Base-by-base conservation (phyloP, 2,113 vertebrate species). In the Barnardius zonarius region DNA sequence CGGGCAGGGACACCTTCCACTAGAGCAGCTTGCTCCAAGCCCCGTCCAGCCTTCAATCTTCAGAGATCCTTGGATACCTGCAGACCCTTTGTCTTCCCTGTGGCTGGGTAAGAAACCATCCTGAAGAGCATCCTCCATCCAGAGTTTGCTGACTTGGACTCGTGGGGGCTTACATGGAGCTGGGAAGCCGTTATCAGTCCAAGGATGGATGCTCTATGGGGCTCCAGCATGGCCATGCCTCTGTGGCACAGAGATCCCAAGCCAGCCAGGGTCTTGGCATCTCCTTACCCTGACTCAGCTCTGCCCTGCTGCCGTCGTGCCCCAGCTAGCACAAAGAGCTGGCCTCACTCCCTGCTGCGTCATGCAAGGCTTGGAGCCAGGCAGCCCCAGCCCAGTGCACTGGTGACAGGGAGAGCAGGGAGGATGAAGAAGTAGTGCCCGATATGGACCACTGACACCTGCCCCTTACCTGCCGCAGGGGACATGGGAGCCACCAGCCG, bases 151-250 rank as follows among this genome's bases (percentile, higher is more conserved):
- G 55, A 41, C 51, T 55, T 78, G 70, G 39, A 68, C 28, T 44
- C 0, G 0, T 3, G 3, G 25, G 8, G 16, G 19, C 35, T 83
- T 20, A 24, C 41, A 16, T 1, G 6, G 54, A 44, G 41, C 5
- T 5, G 15, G 72, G 57, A 83, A 86, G 61, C 33, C 3, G 5
- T 31, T 1, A 6, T 12, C 2, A 1, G 33, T 6, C 33, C 80
- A 25, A 61, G 28, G 46, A 78, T 9, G 67, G 72, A 72, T 44
- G n/a, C 17, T 78, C 69, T 5, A 6, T 9, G 11, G 46, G 10
- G 69, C 69, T 74, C 41, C 63, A 77, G 61, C 66, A 57, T 90
- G 44, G 43, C n/a, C 64, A 31, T 11, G 10, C 9, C 69, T 57
- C 30, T 6, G 62, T 20, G 46, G 59, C 63, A 61, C 43, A 68